phyloP scores from a whole-genome alignment of 2,888 invertebrate genomes.

The Octodonta nipae region DNA sequence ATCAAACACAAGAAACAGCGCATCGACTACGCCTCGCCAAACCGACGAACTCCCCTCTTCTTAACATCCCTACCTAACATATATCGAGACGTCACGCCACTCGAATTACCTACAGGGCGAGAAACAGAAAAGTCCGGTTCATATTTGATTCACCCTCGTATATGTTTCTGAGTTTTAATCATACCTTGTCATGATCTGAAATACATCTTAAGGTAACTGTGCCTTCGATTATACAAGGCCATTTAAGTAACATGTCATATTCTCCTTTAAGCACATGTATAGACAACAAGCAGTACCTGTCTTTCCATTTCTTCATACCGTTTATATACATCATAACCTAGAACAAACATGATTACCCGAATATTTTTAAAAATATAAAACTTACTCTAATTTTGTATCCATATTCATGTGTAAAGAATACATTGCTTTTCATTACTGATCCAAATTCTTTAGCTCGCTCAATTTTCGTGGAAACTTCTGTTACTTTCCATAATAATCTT shows the following conservation, averaged over 20 bases:
- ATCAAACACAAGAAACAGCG: no score
- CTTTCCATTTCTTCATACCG: constrained; percentile 65
- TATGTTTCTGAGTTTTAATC: no score
- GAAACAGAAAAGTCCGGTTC: no score
- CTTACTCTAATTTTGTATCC: constrained; percentile 60
- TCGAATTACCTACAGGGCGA: no score
- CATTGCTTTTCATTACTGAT: constrained; percentile 49
- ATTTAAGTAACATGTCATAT: constrained; percentile 55
- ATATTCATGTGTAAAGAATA: constrained; percentile 55
- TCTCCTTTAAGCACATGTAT: constrained; percentile 55
- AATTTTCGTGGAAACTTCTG: constrained; percentile 50
- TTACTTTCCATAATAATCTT: constrained; percentile 51
- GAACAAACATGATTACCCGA: not conserved
- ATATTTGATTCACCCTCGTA: no score
- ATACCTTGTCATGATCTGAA: constrained; percentile 24
- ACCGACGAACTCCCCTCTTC: no score
- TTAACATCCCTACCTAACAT: no score
- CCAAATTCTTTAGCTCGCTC: constrained; percentile 53
- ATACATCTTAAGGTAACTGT: constrained; percentile 52
- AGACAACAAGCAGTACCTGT: constrained; percentile 56
- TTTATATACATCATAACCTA: constrained; percentile 57
- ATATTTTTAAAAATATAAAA: constrained; percentile 4
- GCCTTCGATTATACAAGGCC: constrained; percentile 59
- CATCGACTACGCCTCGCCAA: no score
- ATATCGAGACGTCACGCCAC: no score